These are phyloP conservation scores for Sarcophaga variegata DNA, from an alignment of 2,888 invertebrate genomes.

Conservation along the genomic window DNA sequence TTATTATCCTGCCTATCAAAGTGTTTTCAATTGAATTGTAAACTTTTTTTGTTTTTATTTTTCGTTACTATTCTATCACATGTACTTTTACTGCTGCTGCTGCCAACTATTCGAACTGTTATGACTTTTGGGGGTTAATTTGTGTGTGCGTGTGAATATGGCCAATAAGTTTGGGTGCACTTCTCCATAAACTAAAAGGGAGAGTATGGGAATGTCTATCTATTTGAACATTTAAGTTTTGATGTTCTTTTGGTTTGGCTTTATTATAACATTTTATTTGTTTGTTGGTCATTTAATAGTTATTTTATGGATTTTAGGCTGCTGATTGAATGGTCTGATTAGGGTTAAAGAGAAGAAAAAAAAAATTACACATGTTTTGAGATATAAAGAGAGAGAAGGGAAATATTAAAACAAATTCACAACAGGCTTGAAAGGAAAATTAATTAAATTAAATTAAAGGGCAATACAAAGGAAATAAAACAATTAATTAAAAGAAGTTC, in stretches of 20 bases:
- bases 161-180: not conserved
- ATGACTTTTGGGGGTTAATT: slow-evolving; percentile 52
- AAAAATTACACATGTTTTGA: slow-evolving; percentile 17
- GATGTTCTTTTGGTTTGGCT: slow-evolving; percentile 32
- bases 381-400: not conserved
- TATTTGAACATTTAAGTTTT: slow-evolving; percentile 13
- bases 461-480: not conserved
- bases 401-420: slow-evolving; percentile 29
- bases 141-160: slow-evolving; percentile 1
- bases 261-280: slow-evolving; percentile 43
- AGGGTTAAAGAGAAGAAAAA: slow-evolving; percentile 27
- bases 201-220: not conserved
- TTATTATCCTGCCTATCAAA: slow-evolving; percentile 9
- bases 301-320: slow-evolving; percentile 61
- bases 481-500: not conserved
- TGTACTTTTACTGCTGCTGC: slow-evolving; percentile 9
- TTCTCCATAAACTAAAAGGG: not conserved
- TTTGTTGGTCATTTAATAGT: slow-evolving; percentile 51
- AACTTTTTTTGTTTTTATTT: slow-evolving; percentile 22
- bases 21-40: slow-evolving; percentile 18
- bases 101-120: slow-evolving; percentile 32
- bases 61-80: slow-evolving; percentile 8
- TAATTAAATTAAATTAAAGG: not conserved
- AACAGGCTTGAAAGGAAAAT: not conserved
- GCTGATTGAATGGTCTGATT: slow-evolving; percentile 50